phyloP scores from a whole-genome alignment of 2,797 vertebrate genomes.

The Sarcophilus harrisii region DNA sequence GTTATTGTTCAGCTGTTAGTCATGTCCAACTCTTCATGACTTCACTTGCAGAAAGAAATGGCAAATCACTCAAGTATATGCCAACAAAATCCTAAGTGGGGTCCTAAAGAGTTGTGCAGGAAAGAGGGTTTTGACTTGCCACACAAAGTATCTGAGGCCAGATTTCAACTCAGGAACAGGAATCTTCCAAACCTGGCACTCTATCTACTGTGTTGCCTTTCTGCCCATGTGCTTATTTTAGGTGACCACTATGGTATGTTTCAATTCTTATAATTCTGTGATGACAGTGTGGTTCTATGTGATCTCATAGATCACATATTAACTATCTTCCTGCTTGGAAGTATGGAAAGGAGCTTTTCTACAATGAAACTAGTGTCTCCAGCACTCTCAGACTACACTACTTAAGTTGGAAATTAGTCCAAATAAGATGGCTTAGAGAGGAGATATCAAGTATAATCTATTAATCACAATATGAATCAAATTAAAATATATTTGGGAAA shows the following conservation, averaged over 20 bases:
- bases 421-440: background rate
- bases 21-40: background rate
- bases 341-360: background rate
- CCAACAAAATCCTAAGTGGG: no score
- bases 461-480: background rate
- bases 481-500: background rate
- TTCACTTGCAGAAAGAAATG: background rate
- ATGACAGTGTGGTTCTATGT: background rate
- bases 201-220: background rate
- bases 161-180: background rate
- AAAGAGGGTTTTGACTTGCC: no score
- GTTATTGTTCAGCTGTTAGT: background rate
- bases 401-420: background rate
- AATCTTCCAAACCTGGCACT: background rate
- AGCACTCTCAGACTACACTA: background rate
- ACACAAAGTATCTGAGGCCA: background rate
- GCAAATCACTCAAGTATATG: no score
- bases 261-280: background rate
- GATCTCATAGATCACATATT: background rate
- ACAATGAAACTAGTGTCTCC: background rate
- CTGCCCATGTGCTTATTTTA: background rate
- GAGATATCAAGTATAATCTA: background rate
- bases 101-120: no score
- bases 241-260: background rate
- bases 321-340: background rate